A percentile compares a stretch with the other conserved stretches of the same genome.
phyloP scores from a whole-genome alignment of 2,888 invertebrate genomes.

The Lycaena phlaeas region DNA sequence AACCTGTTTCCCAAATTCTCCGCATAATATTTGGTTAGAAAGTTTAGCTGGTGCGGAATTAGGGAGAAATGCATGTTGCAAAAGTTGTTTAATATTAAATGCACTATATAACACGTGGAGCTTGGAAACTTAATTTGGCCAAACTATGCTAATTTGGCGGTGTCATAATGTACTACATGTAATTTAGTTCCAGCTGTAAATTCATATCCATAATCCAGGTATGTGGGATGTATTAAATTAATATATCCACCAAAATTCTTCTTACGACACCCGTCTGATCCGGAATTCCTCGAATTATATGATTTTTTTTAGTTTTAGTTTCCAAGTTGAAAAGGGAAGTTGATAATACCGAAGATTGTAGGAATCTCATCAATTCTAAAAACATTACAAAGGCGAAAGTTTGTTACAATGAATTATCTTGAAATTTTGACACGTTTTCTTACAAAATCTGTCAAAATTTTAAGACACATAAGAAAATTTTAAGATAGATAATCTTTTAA shows the following conservation, averaged over 20 bases:
- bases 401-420: too few relatives aligned
- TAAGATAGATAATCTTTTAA: too few relatives aligned
- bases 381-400: too few relatives aligned
- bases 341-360: too few relatives aligned
- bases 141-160: slow-evolving; percentile 13
- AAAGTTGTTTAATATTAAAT: slow-evolving; percentile 38
- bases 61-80: slow-evolving; percentile 36
- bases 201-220: background rate
- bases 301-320: too few relatives aligned
- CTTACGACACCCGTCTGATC: too few relatives aligned
- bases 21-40: slow-evolving; percentile 8
- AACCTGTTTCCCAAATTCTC: slow-evolving; percentile 3
- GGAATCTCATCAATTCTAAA: too few relatives aligned
- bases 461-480: too few relatives aligned
- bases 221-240: background rate
- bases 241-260: background rate
- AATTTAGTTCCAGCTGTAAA: slow-evolving; percentile 4
- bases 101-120: slow-evolving; percentile 33
- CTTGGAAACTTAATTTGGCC: slow-evolving; percentile 18
- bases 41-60: slow-evolving; percentile 10
- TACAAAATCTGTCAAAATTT: too few relatives aligned
- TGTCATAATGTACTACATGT: slow-evolving; percentile 5
- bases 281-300: too few relatives aligned
- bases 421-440: too few relatives aligned
- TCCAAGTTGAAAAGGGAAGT: too few relatives aligned